phyloP scores from a whole-genome alignment of 2,113 vertebrate species.

The Apus apus region DNA sequence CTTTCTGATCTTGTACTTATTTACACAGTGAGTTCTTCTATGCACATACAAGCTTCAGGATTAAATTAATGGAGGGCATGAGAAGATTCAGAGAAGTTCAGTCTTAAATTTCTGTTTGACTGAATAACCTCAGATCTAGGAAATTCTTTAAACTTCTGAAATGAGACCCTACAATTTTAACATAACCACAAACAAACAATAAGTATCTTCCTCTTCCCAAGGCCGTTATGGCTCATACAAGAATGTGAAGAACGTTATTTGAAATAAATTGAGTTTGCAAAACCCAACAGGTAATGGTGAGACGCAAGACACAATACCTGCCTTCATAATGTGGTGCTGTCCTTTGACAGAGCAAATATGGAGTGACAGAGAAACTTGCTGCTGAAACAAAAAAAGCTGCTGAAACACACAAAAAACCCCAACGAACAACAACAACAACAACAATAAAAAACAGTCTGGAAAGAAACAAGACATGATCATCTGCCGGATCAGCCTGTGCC shows the following conservation, averaged over 20 bases:
- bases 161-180: background rate
- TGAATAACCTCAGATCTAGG: background rate
- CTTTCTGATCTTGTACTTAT: background rate
- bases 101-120: background rate
- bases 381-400: background rate
- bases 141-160: conserved; percentile 15
- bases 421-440: too few species aligned
- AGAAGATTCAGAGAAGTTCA: background rate
- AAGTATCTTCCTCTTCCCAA: background rate
- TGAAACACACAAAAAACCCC: too few species aligned
- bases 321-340: background rate
- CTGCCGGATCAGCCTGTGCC: background rate
- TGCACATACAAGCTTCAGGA: background rate
- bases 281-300: background rate
- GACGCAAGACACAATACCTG: background rate
- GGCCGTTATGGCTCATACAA: background rate
- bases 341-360: background rate
- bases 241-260: background rate
- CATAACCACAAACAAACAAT: background rate
- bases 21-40: background rate
- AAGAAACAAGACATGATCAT: background rate
- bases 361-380: background rate
- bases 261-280: background rate
- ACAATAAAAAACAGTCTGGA: background rate
- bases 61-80: background rate